phyloP scores from a whole-genome alignment of 1,140 invertebrate species.

The Stratiolaelaps scimitus region DNA sequence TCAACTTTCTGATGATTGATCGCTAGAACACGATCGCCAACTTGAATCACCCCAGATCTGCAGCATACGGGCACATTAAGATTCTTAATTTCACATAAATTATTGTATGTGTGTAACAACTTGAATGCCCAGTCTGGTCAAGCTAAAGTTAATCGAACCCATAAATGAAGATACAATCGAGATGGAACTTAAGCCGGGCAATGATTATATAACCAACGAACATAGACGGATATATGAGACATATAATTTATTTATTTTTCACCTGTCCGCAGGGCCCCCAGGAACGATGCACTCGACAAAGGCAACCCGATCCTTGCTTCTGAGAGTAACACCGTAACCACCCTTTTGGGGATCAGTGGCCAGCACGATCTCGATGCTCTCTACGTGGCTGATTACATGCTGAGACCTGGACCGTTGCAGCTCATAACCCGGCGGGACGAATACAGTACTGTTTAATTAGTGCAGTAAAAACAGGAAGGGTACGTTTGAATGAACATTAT shows the following conservation, averaged over 20 bases:
- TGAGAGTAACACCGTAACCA: slow-evolving; percentile 20
- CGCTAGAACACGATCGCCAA: slow-evolving; percentile 65
- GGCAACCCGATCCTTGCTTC: slow-evolving; percentile 24
- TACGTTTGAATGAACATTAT: too few relatives aligned
- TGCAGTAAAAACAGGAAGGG: too few relatives aligned
- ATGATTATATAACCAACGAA: background rate
- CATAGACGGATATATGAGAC: too few relatives aligned
- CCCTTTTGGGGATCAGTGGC: slow-evolving; percentile 20
- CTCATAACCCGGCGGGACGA: slow-evolving; percentile 46
- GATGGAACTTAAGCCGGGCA: background rate
- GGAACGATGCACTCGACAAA: slow-evolving; percentile 36
- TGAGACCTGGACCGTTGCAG: slow-evolving; percentile 45
- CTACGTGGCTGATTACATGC: slow-evolving; percentile 18
- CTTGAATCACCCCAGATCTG: slow-evolving; percentile 60
- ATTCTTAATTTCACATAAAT: background rate
- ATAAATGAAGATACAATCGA: background rate
- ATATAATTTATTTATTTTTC: too few relatives aligned
- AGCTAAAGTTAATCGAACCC: too few relatives aligned
- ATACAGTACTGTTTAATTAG: slow-evolving; percentile 28
- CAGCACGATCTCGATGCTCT: slow-evolving; percentile 14
- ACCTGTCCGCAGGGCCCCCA: slow-evolving; percentile 61
- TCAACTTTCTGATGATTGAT: slow-evolving; percentile 54
- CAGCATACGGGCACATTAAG: slow-evolving; percentile 18
- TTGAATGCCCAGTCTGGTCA: too few relatives aligned
- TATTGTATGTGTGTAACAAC: background rate